Percentiles rank a stretch among this genome's conserved stretches.
These are phyloP conservation scores for Apamea monoglypha DNA, from an alignment of 2,888 invertebrate genomes.

Conservation along the genomic window DNA sequence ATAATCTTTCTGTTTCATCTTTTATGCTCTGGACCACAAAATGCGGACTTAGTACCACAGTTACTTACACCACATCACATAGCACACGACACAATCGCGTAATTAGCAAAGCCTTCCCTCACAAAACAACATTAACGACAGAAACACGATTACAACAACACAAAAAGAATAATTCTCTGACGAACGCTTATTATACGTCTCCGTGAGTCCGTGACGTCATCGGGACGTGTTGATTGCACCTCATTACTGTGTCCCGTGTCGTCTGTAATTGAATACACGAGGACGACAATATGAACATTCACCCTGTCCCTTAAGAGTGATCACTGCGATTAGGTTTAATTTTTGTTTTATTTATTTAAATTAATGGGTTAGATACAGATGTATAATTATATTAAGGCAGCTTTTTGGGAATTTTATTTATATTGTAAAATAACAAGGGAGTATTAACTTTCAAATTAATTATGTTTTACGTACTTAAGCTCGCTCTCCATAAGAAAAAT, in stretches of 20 bases:
- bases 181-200: constrained; percentile 51
- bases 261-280: constrained; percentile 71
- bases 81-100: constrained; percentile 20
- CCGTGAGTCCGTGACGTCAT: constrained; percentile 68
- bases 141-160: constrained; percentile 48
- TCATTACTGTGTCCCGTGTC: constrained; percentile 71
- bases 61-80: constrained; percentile 13
- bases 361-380: constrained; percentile 1
- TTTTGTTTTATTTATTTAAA: constrained; percentile 21
- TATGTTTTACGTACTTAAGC: not conserved
- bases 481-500: not conserved
- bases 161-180: constrained; percentile 57
- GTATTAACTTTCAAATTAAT: not conserved
- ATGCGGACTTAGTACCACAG: not conserved
- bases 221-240: constrained; percentile 71
- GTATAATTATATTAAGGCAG: not conserved
- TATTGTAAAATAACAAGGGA: not conserved
- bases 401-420: not conserved
- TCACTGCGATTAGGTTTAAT: constrained; percentile 20
- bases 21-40: not conserved
- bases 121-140: constrained; percentile 36
- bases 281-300: constrained; percentile 58
- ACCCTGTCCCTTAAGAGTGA: constrained; percentile 51
- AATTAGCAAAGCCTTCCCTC: constrained; percentile 37
- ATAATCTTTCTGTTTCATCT: constrained; percentile 16